These are phyloP conservation scores for Syndactyla subalaris DNA, from an alignment of 2,797 vertebrate species.

Conservation along the genomic window DNA sequence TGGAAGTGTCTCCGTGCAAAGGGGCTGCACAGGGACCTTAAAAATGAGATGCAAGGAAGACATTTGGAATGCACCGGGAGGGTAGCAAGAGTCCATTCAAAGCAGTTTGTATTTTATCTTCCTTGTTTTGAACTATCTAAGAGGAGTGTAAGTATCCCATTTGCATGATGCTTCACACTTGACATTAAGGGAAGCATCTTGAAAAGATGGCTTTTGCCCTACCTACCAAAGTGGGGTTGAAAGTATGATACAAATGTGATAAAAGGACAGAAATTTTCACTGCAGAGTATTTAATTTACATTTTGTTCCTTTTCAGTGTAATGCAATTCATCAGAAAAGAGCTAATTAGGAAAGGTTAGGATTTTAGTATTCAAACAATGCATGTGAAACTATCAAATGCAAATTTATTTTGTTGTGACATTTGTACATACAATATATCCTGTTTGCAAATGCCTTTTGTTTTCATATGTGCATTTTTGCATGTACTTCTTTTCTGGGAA, in stretches of 20 bases:
- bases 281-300: neutral
- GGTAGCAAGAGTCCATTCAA: neutral
- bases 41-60: neutral
- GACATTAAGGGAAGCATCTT: neutral
- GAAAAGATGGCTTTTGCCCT: neutral
- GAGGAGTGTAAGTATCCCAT: neutral
- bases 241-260: neutral
- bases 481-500: neutral
- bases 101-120: neutral
- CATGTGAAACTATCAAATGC: neutral
- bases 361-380: neutral
- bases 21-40: neutral
- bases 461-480: neutral
- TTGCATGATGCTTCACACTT: neutral
- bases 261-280: neutral
- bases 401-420: neutral
- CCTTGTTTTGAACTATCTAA: neutral
- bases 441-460: neutral
- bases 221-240: neutral
- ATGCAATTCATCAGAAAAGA: neutral
- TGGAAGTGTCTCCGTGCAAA: neutral
- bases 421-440: too few species aligned
- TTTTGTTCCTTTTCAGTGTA: neutral
- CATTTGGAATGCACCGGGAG: neutral
- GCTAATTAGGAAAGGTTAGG: neutral